Evolutionary conservation across 1,140 invertebrate species (phyloP), one percentile per base, ranked within the genome.

Genomic region (Tribolium madens): DNA sequence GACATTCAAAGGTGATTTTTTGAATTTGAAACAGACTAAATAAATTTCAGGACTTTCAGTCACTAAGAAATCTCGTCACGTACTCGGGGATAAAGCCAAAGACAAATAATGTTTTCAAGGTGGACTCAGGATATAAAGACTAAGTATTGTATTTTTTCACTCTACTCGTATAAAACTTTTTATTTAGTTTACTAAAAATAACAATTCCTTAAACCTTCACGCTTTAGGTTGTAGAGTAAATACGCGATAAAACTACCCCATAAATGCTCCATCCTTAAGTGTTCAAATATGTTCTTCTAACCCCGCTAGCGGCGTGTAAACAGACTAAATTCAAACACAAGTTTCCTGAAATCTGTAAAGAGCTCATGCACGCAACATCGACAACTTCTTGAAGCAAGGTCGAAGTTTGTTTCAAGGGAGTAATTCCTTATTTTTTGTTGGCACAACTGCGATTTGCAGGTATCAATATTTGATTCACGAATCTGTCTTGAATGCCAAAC

Each of bases 391-490:
- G 0, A n/a, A 50, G 12, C 21, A 64, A 64, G 26, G 57, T n/a
- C 57, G 13, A 64, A 42, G 10, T n/a, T 53, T 6, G 50, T 3
- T 57, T 26, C 52, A 57, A 33, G 57, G 57, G 57, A 64, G 57
- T n/a, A 64, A 33, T 57, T 57, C 18, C 10, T 10, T 12, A 4
- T 64, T 64, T 26, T 64, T 64, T 57, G 52, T 57, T 57, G 52
- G 31, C 26, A 64, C 57, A 18, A 21, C 26, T 21, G 17, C 12
- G 14, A 64, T 64, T 64, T 64, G 21, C 57, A 64, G 6, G 26
- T 33, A 64, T 64, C 57, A 33, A 64, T 64, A 64, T 64, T 57
- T 57, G 17, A 57, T 57, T 26, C 52, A 57, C 57, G 57, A 64
- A 31, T 33, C 21, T 18, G 57, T 4, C 26, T 57, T 15, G 57